Evolutionary conservation across 2,888 invertebrate species (phyloP).

Genomic region (Subacronicta megacephala): DNA sequence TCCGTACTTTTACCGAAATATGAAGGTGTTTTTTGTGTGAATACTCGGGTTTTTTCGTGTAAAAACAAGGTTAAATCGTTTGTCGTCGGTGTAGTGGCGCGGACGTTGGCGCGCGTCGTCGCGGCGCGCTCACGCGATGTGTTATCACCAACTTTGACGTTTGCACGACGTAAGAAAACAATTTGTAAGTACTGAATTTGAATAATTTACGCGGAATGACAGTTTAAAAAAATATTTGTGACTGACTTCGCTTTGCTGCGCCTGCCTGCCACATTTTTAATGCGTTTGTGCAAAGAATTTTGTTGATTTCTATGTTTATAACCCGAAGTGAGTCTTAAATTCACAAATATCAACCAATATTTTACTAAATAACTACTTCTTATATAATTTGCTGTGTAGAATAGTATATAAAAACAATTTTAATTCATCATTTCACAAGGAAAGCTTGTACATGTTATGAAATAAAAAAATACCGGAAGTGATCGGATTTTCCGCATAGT

Average conservation of each 20-base stretch:
- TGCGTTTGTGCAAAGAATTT: conserved; percentile 14
- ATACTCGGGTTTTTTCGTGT: conserved; percentile 82
- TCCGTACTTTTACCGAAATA: conserved; percentile 89
- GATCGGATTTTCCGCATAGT: conserved; percentile 13
- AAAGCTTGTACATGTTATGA: background rate
- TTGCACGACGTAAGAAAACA: conserved; percentile 70
- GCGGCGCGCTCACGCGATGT: conserved; percentile 72
- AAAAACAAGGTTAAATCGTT: conserved; percentile 74
- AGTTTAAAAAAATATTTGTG: conserved; percentile 50
- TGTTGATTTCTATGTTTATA: conserved; percentile 26
- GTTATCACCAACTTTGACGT: conserved; percentile 77
- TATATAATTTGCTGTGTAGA: background rate
- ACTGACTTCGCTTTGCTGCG: conserved; percentile 29
- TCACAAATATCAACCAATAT: conserved; percentile 1
- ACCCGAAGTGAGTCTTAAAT: conserved; percentile 25
- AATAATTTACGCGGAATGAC: conserved; percentile 67
- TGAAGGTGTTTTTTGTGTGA: conserved; percentile 83
- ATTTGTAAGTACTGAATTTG: conserved; percentile 80
- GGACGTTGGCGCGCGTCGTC: conserved; percentile 74
- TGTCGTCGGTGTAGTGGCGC: conserved; percentile 73
- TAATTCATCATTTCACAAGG: conserved; percentile 3
- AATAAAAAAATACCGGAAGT: conserved; percentile 14
- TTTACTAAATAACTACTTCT: background rate
- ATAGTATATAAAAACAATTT: conserved; percentile 5
- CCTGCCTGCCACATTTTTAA: conserved; percentile 25